Percentiles rank a stretch among this genome's conserved stretches.
Evolutionary conservation across 2,797 vertebrate genomes (phyloP).

Genomic region (Argyrosomus regius): DNA sequence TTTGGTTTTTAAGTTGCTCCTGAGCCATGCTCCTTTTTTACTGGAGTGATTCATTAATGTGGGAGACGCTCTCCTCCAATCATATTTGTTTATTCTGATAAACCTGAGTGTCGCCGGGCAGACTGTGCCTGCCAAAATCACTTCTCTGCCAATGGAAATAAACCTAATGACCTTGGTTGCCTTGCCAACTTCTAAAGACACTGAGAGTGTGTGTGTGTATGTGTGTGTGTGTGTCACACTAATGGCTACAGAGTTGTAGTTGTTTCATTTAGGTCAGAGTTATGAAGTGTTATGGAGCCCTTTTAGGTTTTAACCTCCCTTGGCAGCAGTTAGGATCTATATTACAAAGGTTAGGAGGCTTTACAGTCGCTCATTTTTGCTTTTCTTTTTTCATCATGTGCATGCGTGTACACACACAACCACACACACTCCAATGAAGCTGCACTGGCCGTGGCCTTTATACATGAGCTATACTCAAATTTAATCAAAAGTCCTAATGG

Average conservation of each 20-base stretch:
- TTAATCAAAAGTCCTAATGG: conserved; percentile 94
- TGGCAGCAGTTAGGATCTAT: conserved; percentile 83
- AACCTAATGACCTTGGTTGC: conserved; percentile 78
- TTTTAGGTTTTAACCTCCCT: conserved; percentile 75
- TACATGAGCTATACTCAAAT: conserved; percentile 75
- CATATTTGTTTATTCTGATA: conserved; percentile 62
- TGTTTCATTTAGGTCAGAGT: conserved; percentile 82
- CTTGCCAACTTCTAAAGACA: conserved; percentile 72
- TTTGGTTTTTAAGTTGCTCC: background rate
- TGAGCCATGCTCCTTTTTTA: background rate
- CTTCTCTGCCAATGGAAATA: conserved; percentile 68
- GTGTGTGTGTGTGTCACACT: conserved; percentile 49
- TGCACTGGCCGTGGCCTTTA: conserved; percentile 66
- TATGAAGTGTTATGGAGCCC: conserved; percentile 81
- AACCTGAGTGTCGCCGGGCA: conserved; percentile 58
- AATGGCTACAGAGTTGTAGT: conserved; percentile 80
- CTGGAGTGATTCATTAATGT: conserved; percentile 46
- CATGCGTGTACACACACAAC: background rate
- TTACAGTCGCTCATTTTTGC: conserved; percentile 65
- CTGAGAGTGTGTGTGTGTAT: conserved; percentile 25
- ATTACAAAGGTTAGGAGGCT: conserved; percentile 75
- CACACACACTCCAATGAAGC: conserved; percentile 61
- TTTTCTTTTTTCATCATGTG: conserved; percentile 50
- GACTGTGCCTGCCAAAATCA: conserved; percentile 55
- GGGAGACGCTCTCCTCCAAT: conserved; percentile 33